These are phyloP conservation scores for Accipiter virgatus DNA, from an alignment of 2,113 vertebrate species.

Conservation along the genomic window DNA sequence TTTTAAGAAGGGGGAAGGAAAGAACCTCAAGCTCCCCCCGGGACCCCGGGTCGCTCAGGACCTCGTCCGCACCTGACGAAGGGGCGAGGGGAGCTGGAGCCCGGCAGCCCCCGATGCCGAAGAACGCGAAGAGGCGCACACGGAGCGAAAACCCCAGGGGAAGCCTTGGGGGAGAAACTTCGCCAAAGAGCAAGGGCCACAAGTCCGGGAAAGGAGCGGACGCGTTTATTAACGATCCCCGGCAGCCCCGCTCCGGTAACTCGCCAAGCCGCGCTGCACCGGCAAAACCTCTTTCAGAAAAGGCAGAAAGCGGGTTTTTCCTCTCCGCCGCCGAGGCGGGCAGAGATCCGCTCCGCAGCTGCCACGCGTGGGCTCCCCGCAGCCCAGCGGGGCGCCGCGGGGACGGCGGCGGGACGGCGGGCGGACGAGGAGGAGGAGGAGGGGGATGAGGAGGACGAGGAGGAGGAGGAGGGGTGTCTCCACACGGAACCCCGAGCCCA, in stretches of 20 bases:
- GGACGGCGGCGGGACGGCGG: too few relatives aligned
- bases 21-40: background rate
- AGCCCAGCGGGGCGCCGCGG: background rate
- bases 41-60: accelerated
- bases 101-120: background rate
- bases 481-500: background rate
- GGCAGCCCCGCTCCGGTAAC: background rate
- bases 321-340: too few relatives aligned
- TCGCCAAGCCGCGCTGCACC: background rate
- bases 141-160: background rate
- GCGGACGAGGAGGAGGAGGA: too few relatives aligned
- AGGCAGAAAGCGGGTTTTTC: accelerated
- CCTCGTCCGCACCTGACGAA: background rate
- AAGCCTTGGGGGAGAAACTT: background rate
- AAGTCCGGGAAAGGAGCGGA: background rate
- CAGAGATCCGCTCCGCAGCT: background rate
- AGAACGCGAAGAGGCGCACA: background rate
- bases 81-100: background rate
- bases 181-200: too few relatives aligned
- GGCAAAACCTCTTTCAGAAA: background rate
- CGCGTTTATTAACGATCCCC: accelerated
- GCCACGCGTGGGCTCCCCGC: background rate
- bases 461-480: background rate
- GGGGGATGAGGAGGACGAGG: too few relatives aligned
- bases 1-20: background rate